A percentile compares a stretch with the other conserved stretches of the same genome.
phyloP scores from a whole-genome alignment of 2,113 vertebrate genomes.

The Callocephalon fimbriatum region DNA sequence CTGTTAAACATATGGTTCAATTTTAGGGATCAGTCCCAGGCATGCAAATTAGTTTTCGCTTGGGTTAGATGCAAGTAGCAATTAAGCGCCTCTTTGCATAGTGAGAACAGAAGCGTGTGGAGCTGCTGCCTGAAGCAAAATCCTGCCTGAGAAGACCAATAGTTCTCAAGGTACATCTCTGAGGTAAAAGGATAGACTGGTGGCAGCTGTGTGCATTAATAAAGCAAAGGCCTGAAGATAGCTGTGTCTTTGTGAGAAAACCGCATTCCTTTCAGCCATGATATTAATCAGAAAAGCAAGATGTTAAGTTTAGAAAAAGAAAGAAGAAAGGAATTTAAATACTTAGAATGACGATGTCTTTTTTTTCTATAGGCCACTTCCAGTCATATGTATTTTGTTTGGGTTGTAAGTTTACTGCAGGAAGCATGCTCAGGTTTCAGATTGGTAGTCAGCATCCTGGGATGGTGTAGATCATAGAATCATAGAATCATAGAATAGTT shows the following conservation, averaged over 20 bases:
- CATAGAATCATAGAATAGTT: too few relatives aligned
- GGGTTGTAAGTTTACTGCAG: neutral
- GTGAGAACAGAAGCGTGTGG: neutral
- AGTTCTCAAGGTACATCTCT: neutral
- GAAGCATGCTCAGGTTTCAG: neutral
- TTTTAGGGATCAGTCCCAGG: neutral
- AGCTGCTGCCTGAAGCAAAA: neutral
- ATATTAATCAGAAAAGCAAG: neutral
- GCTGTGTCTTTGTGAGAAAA: neutral
- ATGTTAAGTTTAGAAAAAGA: neutral
- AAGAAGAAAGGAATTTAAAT: neutral
- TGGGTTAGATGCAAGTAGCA: neutral
- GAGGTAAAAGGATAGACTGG: neutral
- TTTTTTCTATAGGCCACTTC: neutral
- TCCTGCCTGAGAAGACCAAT: neutral
- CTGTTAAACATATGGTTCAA: conserved; percentile 8
- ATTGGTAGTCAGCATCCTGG: neutral
- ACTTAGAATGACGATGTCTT: neutral
- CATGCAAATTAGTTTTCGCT: neutral
- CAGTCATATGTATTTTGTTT: neutral
- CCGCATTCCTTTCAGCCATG: neutral
- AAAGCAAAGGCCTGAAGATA: neutral
- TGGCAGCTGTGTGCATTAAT: neutral
- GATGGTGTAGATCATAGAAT: neutral
- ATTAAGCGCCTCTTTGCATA: neutral